phyloP scores from a whole-genome alignment of 2,113 vertebrate species.

The Oriolus oriolus region DNA sequence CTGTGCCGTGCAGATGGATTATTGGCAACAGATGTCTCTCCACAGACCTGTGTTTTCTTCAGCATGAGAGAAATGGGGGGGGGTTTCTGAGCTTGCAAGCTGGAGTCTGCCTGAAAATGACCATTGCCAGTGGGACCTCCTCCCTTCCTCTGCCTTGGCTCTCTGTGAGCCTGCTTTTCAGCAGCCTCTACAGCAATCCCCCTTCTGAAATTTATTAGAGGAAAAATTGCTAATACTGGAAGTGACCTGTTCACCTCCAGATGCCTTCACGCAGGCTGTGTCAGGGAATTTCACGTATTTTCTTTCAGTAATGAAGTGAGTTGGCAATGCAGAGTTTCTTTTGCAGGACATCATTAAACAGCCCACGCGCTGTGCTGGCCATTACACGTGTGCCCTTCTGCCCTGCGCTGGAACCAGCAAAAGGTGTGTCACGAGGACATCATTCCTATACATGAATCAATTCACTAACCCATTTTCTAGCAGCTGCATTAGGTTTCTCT shows the following conservation, averaged over 20 bases:
- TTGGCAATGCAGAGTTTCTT: background rate
- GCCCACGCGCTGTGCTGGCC: accelerated
- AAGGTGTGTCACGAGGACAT: background rate
- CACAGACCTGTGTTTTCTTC: background rate
- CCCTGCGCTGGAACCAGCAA: background rate
- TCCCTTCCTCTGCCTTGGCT: background rate
- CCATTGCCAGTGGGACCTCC: background rate
- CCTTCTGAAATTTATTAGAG: background rate
- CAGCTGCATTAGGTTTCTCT: background rate
- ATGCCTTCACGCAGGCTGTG: background rate
- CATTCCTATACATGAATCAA: background rate
- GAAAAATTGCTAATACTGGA: background rate
- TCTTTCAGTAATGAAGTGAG: background rate
- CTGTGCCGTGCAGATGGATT: background rate
- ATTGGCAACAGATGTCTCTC: background rate
- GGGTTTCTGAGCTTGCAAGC: background rate
- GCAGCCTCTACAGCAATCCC: background rate
- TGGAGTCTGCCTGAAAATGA: background rate
- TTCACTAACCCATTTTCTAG: background rate
- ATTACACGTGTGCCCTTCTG: accelerated
- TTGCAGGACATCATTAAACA: background rate
- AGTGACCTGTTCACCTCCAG: background rate
- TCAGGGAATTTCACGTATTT: background rate
- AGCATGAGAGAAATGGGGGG: background rate
- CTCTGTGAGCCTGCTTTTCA: background rate